Conservation (phyloP, 2,888 invertebrate genomes). For the Aromia moschata region DNA sequence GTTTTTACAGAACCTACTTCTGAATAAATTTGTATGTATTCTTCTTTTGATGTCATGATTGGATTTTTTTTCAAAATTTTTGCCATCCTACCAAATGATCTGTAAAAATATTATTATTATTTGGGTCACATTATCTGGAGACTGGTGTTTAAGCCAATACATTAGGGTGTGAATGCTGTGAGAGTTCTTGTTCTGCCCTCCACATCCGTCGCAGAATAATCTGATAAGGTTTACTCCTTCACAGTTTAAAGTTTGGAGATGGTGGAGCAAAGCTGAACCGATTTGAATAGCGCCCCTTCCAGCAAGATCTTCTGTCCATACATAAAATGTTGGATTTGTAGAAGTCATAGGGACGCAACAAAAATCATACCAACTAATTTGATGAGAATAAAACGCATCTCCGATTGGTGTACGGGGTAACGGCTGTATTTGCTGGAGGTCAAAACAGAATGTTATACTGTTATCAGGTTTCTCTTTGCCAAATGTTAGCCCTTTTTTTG, state of each 20-base stretch:
- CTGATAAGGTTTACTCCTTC: background rate
- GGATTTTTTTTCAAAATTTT: too few relatives aligned
- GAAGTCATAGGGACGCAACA: conserved; percentile 29
- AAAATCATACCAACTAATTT: conserved; percentile 34
- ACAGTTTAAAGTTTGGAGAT: conserved; percentile 6
- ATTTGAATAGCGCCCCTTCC: conserved; percentile 3
- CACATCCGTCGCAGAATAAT: conserved; percentile 35
- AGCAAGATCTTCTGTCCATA: conserved; percentile 6
- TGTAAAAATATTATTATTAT: too few relatives aligned
- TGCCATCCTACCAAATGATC: too few relatives aligned
- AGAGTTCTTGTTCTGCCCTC: conserved; percentile 36
- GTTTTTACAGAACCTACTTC: too few relatives aligned
- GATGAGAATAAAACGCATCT: conserved; percentile 38
- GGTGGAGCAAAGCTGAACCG: background rate
- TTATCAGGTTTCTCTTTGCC: conserved; percentile 12
- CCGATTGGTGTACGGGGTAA: conserved; percentile 33
- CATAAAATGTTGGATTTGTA: conserved; percentile 18
- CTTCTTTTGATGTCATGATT: too few relatives aligned
- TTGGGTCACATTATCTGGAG: too few relatives aligned
- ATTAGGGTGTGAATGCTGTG: conserved; percentile 20
- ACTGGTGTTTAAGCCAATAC: too few relatives aligned
- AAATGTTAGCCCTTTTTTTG: conserved; percentile 12
- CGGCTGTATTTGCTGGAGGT: conserved; percentile 35
- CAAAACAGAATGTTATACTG: conserved; percentile 13
- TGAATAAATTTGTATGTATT: too few relatives aligned